Base-by-base conservation (phyloP, 1,140 invertebrate species). In the Drosophila obscura region DNA sequence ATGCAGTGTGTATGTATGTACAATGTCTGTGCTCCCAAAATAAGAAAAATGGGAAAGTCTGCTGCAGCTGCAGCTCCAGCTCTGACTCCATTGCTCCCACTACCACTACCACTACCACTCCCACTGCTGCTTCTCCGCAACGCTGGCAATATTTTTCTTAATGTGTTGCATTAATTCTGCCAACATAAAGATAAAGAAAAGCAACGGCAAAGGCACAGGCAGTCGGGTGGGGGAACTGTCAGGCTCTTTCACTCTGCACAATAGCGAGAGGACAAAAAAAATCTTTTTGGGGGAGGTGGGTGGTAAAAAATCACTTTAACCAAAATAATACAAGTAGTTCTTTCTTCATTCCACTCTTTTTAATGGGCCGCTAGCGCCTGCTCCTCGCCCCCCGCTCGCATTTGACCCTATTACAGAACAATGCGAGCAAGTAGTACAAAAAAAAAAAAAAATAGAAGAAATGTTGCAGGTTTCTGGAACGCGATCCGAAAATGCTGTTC, bases 91-190 rank as follows among this genome's bases (percentile, higher is more conserved):
- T 3, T 0, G 22, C 22, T 1, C 22, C 22, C 22, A 24, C 22
- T 24, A 24, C 44, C 16, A 26, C 52, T 50, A 16, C 52, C n/a
- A 16, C 16, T 24, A 5, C 48, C 39, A 53, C 57, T 39, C 19
- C 57, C 19, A 66, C 13, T 15, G 28, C 57, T 28, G 57, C 16
- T 39, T 0, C 51, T 41, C 24, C 55, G 45, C 71, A 71, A 49
- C 53, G 60, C 67, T 60, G 45, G 73, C 80, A 83, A 83, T 78
- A 83, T 83, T 83, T 82, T 82, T 83, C 75, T 83, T 83, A 83
- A 83, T 83, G 80, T 75, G 80, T 83, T 84, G 80, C 80, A 83
- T 83, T 83, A 79, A 83, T 83, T 83, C 69, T 51, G n/a, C 77
- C 60, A 64, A 58, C 80, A 79, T 75, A 83, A 83, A 83, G 75